phyloP scores from a whole-genome alignment of 2,113 vertebrate genomes.

The Gnathonemus longibarbis region DNA sequence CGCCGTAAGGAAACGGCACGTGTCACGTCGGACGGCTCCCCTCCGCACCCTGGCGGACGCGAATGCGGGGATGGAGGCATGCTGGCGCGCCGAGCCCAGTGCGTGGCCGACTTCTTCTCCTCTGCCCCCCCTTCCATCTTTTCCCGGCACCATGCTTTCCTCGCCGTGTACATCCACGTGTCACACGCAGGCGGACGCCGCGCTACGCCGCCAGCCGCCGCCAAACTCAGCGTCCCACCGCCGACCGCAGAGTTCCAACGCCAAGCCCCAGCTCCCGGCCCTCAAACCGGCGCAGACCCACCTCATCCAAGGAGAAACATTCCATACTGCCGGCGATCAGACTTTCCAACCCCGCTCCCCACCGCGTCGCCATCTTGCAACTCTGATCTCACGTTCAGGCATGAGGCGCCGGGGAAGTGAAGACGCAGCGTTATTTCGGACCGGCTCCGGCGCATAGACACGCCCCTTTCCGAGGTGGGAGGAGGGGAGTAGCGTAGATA shows the following conservation, averaged over 20 bases:
- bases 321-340: slow-evolving; percentile 46
- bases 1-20: not conserved
- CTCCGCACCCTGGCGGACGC: not conserved
- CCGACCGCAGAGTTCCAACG: not conserved
- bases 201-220: slow-evolving; percentile 37
- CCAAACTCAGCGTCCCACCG: not conserved
- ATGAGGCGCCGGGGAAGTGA: slow-evolving; percentile 37
- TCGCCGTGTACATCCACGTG: slow-evolving; percentile 30
- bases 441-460: not conserved
- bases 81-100: not conserved
- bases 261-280: too few species aligned
- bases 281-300: slow-evolving; percentile 21
- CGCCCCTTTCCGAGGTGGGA: not conserved
- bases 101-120: not conserved
- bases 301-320: slow-evolving; percentile 33
- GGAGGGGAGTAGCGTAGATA: not conserved
- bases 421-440: not conserved
- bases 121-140: not conserved
- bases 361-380: slow-evolving; percentile 65
- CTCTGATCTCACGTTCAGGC: slow-evolving; percentile 16
- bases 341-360: slow-evolving; percentile 38
- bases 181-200: slow-evolving; percentile 28
- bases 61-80: not conserved
- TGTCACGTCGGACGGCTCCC: not conserved
- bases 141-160: slow-evolving; percentile 19